phyloP scores from a whole-genome alignment of 2,797 vertebrate genomes.

The Heterohyrax brucei region DNA sequence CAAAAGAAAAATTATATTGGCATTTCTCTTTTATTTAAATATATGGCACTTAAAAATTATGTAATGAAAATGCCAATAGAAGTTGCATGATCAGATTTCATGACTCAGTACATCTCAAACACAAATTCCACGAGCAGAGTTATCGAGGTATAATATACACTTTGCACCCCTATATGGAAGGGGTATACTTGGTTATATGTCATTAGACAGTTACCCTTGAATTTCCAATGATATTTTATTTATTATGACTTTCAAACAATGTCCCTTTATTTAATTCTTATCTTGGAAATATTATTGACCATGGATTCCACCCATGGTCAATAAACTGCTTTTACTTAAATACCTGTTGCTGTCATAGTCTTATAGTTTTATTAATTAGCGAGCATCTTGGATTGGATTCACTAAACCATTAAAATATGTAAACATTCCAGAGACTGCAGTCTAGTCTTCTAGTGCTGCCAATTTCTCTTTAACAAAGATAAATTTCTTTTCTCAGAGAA shows the following conservation, averaged over 20 bases:
- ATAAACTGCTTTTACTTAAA: not conserved
- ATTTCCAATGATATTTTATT: not conserved
- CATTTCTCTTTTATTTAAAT: not conserved
- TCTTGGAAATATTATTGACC: not conserved
- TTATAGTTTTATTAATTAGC: no score
- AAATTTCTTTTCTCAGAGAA: no score
- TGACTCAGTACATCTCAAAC: not conserved
- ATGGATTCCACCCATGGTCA: not conserved
- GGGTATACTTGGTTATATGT: not conserved
- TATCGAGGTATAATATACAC: not conserved
- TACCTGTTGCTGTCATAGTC: not conserved
- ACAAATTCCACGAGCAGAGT: not conserved
- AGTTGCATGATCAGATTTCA: not conserved
- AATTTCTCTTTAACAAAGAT: no score
- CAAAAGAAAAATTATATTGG: not conserved
- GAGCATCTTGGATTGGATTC: no score
- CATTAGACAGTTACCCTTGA: not conserved
- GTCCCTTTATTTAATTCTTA: not conserved
- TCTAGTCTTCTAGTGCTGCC: no score
- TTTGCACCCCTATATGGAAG: no score
- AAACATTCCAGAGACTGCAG: no score
- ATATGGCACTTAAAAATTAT: not conserved
- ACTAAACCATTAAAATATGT: no score
- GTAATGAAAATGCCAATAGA: not conserved
- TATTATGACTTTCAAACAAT: not conserved